These are phyloP conservation scores for Eupithecia pulchellata DNA, from an alignment of 2,888 invertebrate species.

Conservation along the genomic window DNA sequence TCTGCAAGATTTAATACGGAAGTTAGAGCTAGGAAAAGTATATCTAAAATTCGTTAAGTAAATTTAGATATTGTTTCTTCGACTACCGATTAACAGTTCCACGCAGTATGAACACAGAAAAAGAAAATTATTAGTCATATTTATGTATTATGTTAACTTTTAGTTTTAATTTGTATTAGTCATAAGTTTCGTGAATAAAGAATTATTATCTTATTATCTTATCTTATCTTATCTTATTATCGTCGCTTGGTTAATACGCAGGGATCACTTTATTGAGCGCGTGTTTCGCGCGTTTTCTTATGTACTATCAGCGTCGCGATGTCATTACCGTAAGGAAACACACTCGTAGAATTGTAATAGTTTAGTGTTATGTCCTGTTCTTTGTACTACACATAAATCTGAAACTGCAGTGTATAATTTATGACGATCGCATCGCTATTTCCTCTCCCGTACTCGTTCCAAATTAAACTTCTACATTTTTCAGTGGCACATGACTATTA, in stretches of 20 bases:
- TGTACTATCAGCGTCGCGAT: too few species aligned
- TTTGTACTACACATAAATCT: neutral
- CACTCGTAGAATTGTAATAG: neutral
- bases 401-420: neutral
- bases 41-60: neutral
- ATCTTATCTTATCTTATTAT: too few species aligned
- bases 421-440: neutral
- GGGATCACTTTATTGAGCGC: too few species aligned
- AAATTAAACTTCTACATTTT: neutral
- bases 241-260: too few species aligned
- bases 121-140: too few species aligned
- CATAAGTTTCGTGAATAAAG: too few species aligned
- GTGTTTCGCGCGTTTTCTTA: too few species aligned
- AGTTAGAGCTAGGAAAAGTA: neutral
- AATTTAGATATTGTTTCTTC: too few species aligned
- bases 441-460: neutral
- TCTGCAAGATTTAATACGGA: neutral
- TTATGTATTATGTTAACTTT: too few species aligned
- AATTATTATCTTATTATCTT: too few species aligned
- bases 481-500: neutral
- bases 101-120: neutral
- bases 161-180: too few species aligned
- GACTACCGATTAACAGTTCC: neutral
- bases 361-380: neutral
- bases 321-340: neutral